Evolutionary conservation across 2,797 vertebrate genomes (phyloP).

Genomic region (Carduelis carduelis): DNA sequence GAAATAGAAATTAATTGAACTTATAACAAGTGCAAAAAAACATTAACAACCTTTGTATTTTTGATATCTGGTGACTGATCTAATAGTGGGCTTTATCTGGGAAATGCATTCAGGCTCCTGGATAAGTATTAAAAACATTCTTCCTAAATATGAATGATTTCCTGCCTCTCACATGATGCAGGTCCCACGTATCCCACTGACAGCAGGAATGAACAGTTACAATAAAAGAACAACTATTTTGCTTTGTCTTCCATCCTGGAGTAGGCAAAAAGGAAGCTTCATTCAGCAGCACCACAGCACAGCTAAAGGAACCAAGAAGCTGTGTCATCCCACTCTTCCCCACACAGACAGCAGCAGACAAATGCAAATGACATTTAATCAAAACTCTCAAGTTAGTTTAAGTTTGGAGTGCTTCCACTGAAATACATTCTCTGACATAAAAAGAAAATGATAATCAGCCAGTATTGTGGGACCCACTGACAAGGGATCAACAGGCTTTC

Average conservation of each 20-base stretch:
- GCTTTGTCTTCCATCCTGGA: background rate
- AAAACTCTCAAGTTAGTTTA: constrained; percentile 12
- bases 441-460: constrained; percentile 18
- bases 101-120: background rate
- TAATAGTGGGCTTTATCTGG: background rate
- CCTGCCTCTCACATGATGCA: background rate
- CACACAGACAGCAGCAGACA: background rate
- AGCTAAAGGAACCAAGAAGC: background rate
- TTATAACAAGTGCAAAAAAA: background rate
- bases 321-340: background rate
- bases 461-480: background rate
- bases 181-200: background rate
- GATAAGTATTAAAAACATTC: background rate
- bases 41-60: background rate
- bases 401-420: constrained; percentile 22
- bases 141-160: background rate
- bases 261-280: background rate
- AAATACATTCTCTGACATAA: background rate
- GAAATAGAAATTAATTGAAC: background rate
- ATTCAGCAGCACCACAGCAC: background rate
- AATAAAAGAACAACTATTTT: background rate
- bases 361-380: constrained; percentile 10
- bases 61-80: background rate
- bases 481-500: background rate
- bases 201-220: background rate